Conservation (phyloP, 2,797 vertebrate species). For the Aeoliscus strigatus region DNA sequence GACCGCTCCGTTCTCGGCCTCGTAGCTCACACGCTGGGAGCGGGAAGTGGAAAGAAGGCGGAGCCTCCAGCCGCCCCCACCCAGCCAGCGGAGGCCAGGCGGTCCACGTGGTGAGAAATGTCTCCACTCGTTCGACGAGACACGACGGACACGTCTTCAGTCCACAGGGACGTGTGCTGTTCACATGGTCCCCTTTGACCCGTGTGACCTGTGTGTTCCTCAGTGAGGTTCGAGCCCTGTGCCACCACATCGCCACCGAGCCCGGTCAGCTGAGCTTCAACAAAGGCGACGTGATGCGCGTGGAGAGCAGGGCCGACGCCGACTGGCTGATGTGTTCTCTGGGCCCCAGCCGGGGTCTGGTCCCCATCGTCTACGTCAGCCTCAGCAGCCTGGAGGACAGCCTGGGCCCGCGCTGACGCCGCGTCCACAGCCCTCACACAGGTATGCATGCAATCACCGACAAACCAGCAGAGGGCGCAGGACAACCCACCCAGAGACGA, state of each 20-base stretch:
- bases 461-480: too few relatives aligned
- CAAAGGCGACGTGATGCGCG: conserved; percentile 84
- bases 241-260: conserved; percentile 88
- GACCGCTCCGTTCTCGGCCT: too few relatives aligned
- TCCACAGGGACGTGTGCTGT: too few relatives aligned
- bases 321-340: conserved; percentile 88
- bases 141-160: neutral
- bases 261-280: conserved; percentile 89
- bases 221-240: conserved; percentile 87
- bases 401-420: conserved; percentile 8
- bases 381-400: conserved; percentile 60
- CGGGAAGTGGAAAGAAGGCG: conserved; percentile 73
- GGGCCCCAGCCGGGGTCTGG: conserved; percentile 78
- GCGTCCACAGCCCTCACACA: too few relatives aligned
- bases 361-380: conserved; percentile 90
- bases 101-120: conserved; percentile 45
- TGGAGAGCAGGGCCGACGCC: conserved; percentile 78
- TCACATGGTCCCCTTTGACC: too few relatives aligned
- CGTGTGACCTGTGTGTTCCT: neutral
- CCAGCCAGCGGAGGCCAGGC: conserved; percentile 10
- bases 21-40: conserved; percentile 56
- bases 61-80: conserved; percentile 40
- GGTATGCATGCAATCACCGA: too few relatives aligned
- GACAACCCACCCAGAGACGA: too few relatives aligned
- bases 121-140: too few relatives aligned